Conservation (phyloP, 2,888 invertebrate species). For the Chymomyza caudatula region DNA sequence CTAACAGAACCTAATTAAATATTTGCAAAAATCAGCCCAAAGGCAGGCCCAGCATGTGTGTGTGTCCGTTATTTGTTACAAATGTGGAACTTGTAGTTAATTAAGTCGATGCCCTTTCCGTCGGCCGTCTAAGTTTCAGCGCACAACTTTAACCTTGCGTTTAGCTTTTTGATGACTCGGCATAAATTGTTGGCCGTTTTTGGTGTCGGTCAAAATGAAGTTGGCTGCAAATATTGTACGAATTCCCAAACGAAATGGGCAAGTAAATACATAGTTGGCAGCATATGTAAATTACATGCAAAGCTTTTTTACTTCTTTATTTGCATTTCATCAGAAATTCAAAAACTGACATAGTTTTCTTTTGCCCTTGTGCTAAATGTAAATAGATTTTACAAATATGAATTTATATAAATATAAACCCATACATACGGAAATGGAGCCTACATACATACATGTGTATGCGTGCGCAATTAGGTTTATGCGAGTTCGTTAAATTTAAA, state of each 20-base stretch:
- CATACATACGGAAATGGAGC: neutral
- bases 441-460: neutral
- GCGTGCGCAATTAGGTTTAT: neutral
- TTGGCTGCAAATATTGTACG: conserved; percentile 21
- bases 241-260: conserved; percentile 47
- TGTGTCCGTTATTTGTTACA: conserved; percentile 19
- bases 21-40: conserved; percentile 47
- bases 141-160: conserved; percentile 21
- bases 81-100: conserved; percentile 50
- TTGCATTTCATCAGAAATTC: conserved; percentile 13
- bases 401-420: neutral
- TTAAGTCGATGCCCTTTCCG: conserved; percentile 56
- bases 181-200: conserved; percentile 49
- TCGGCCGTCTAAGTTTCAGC: conserved; percentile 18
- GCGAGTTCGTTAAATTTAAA: no score
- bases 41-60: neutral
- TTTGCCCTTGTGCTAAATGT: neutral
- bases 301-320: conserved; percentile 27
- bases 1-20: conserved; percentile 51
- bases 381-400: neutral
- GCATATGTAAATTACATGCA: conserved; percentile 61
- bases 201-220: conserved; percentile 22
- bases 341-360: neutral
- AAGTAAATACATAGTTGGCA: conserved; percentile 23
- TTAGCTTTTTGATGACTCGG: conserved; percentile 55